Evolutionary conservation across 2,888 invertebrate genomes (phyloP), one percentile per base, ranked within the genome.

Genomic region (Meandrusa payeni): DNA sequence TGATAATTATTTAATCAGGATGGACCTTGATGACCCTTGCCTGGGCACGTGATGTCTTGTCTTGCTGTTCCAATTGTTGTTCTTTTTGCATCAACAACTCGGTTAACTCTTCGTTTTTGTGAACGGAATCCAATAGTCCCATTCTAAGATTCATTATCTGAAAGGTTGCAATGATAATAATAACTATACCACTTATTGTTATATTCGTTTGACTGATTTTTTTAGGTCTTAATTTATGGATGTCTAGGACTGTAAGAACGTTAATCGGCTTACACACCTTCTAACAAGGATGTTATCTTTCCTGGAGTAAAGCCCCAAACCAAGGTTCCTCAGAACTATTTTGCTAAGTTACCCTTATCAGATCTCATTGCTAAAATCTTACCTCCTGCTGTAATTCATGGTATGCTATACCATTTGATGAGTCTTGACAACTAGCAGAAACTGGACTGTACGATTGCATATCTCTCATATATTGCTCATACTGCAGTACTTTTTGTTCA

Each of bases 11-110:
- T 32, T 50, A 61, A 56, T 57, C 45, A 50, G 48, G 43, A 59
- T 69, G 62, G 56, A 90, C 89, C 78, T 90, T 90, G 52, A 91
- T 78, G 54, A 90, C 80, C 64, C 89, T 90, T 70, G 89, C 90
- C 83, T 91, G 90, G 57, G 90, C 89, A 55, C 86, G 88, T 65
- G 91, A 86, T 45, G 90, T 87, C 41, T 89, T 89, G 46, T 89
- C 89, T 55, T 91, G 90, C 38, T 90, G 89, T 37, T 91, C 90
- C 5, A 91, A 64, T 46, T 90, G 89, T 40, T 89, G 85, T 20
- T 91, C 90, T 51, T 89, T 90, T 51, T 90, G 87, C 3, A 80
- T 65, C 41, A 92, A 60, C 23, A 68, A 52, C 34, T 81, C 82
- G n/a, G 86, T 71, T 26, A 90, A 57, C 34, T 89, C 83, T 39